Evolutionary conservation across 2,888 invertebrate genomes (phyloP).

Genomic region (Chrysolina americana): DNA sequence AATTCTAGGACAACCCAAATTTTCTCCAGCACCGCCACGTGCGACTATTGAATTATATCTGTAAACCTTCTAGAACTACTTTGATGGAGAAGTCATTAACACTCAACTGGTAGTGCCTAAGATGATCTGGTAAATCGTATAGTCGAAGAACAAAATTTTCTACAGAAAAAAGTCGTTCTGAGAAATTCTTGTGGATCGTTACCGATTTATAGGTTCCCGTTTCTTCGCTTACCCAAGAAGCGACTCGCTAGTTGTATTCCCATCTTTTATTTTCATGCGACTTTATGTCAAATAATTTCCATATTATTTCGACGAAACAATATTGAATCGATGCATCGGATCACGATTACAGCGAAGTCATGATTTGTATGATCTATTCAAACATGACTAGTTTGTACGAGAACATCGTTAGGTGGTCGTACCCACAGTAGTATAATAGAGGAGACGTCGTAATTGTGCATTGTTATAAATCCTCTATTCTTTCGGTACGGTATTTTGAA

Average conservation of each 20-base stretch:
- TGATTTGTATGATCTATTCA: constrained; percentile 45
- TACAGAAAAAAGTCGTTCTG: no score
- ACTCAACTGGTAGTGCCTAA: no score
- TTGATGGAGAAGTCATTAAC: no score
- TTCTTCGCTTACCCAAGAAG: constrained; percentile 5
- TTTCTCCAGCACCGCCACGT: no score
- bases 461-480: constrained; percentile 41
- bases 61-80: no score
- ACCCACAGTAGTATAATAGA: constrained; percentile 43
- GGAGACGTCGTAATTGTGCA: constrained; percentile 41
- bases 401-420: constrained; percentile 38
- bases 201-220: no score
- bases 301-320: constrained; percentile 40
- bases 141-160: no score
- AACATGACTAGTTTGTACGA: constrained; percentile 42
- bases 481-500: constrained; percentile 36
- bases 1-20: no score
- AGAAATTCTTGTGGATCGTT: no score
- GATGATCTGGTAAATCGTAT: no score
- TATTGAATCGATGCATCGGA: constrained; percentile 36
- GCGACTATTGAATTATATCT: no score
- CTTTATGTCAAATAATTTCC: constrained; percentile 44
- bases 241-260: constrained; percentile 2
- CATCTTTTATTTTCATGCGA: constrained; percentile 21
- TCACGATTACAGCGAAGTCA: constrained; percentile 45